Evolutionary conservation across 1,140 invertebrate species (phyloP).

Genomic region (Monochamus saltuarius): DNA sequence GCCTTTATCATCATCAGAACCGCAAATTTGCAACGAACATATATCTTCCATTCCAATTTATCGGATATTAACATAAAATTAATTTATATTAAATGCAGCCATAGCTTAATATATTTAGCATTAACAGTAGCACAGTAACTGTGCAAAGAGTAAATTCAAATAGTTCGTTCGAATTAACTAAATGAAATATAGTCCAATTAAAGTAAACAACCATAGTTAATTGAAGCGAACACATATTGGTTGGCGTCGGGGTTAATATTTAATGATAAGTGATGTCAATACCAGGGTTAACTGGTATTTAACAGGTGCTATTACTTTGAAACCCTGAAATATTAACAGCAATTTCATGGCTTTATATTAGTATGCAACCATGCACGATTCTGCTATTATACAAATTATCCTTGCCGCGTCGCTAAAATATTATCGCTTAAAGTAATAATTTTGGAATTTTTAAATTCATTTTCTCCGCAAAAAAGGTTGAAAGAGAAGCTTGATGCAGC

Average conservation of each 20-base stretch:
- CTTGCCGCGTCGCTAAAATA: neutral
- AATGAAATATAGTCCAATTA: conserved; percentile 43
- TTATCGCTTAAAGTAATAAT: too few species aligned
- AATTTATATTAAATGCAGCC: too few species aligned
- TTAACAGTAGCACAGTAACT: conserved; percentile 9
- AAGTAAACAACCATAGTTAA: conserved; percentile 43
- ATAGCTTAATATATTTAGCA: too few species aligned
- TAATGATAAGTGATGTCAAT: conserved; percentile 46
- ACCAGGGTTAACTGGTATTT: conserved; percentile 43
- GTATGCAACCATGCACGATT: conserved; percentile 14
- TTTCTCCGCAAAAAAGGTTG: too few species aligned
- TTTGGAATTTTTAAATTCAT: too few species aligned
- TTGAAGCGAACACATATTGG: conserved; percentile 44
- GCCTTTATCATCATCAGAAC: too few species aligned
- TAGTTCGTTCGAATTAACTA: conserved; percentile 24
- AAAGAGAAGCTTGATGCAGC: too few species aligned
- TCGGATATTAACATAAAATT: too few species aligned
- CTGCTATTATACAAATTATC: conserved; percentile 12
- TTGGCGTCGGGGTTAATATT: conserved; percentile 41
- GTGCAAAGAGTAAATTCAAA: conserved; percentile 25
- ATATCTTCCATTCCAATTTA: too few species aligned
- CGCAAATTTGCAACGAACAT: too few species aligned
- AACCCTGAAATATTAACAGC: conserved; percentile 18
- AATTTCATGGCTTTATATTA: conserved; percentile 21
- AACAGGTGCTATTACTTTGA: conserved; percentile 40